Percentiles rank a stretch among this genome's conserved stretches.
These are phyloP conservation scores for Melanotaenia maccullochi DNA, from an alignment of 2,797 vertebrate genomes.

Conservation along the genomic window DNA sequence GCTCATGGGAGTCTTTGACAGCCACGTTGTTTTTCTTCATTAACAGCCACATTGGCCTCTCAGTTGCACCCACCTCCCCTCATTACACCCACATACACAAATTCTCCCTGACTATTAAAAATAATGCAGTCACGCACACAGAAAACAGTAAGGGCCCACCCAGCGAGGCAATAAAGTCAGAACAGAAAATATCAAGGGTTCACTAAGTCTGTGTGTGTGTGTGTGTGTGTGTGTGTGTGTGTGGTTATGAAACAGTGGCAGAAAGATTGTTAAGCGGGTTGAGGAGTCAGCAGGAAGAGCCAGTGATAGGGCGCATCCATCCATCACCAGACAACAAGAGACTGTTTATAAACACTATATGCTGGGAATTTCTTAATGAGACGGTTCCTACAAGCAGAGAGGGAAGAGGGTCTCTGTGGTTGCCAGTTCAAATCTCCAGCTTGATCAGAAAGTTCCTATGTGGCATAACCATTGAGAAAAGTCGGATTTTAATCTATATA, in stretches of 20 bases:
- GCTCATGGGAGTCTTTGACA: constrained; percentile 74
- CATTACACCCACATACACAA: constrained; percentile 13
- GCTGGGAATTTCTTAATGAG: constrained; percentile 88
- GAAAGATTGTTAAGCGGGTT: constrained; percentile 57
- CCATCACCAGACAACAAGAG: constrained; percentile 78
- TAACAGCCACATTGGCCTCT: constrained; percentile 70
- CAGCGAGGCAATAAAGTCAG: constrained; percentile 72
- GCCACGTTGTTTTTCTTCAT: constrained; percentile 81
- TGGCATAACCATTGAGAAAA: not conserved
- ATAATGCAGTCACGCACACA: constrained; percentile 48
- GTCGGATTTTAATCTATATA: not conserved
- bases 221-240: constrained; percentile 28
- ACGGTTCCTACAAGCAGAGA: constrained; percentile 25
- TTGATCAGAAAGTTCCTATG: not conserved
- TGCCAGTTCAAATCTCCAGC: constrained; percentile 40
- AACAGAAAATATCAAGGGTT: constrained; percentile 43
- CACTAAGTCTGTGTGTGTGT: constrained; percentile 39
- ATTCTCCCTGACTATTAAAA: constrained; percentile 37
- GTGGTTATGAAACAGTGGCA: constrained; percentile 81
- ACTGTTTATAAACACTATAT: constrained; percentile 85
- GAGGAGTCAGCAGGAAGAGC: constrained; percentile 77
- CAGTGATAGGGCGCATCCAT: constrained; percentile 78
- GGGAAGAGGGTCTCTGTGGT: constrained; percentile 6
- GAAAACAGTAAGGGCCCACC: constrained; percentile 77
- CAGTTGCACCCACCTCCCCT: constrained; percentile 37